Conservation (phyloP, 2,113 vertebrate species). For the Hippocampus guttulatus region DNA sequence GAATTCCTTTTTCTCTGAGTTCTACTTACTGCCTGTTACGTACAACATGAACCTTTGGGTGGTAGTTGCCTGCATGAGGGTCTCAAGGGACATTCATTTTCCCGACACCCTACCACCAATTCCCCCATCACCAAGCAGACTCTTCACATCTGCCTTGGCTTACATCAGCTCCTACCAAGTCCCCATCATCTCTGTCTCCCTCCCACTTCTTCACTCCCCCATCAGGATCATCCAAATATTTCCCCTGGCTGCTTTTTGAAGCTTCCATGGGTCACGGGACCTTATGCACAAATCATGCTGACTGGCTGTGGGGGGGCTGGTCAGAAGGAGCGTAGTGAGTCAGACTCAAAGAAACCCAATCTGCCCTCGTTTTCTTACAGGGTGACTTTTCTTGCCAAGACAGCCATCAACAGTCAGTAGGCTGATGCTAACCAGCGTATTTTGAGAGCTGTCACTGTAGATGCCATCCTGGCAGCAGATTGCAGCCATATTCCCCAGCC, state of each 20-base stretch:
- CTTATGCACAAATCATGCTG: slow-evolving; percentile 92
- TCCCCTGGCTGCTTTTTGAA: slow-evolving; percentile 84
- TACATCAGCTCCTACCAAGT: slow-evolving; percentile 57
- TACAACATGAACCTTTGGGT: slow-evolving; percentile 10
- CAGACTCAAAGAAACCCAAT: slow-evolving; percentile 84
- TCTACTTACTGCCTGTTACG: slow-evolving; percentile 15
- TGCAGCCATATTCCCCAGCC: slow-evolving; percentile 55
- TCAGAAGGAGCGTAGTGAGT: slow-evolving; percentile 66
- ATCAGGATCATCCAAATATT: slow-evolving; percentile 82
- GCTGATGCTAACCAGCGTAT: slow-evolving; percentile 56
- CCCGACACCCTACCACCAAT: slow-evolving; percentile 24
- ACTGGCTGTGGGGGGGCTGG: slow-evolving; percentile 71
- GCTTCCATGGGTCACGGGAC: slow-evolving; percentile 88
- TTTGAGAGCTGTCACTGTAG: slow-evolving; percentile 49
- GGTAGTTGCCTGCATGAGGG: slow-evolving; percentile 25
- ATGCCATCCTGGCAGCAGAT: slow-evolving; percentile 50
- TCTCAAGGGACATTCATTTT: slow-evolving; percentile 23
- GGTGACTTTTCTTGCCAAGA: slow-evolving; percentile 82
- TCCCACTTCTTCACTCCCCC: slow-evolving; percentile 70
- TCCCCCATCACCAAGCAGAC: slow-evolving; percentile 69
- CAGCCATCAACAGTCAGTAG: slow-evolving; percentile 73
- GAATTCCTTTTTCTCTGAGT: slow-evolving; percentile 36
- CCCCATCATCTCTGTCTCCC: slow-evolving; percentile 54
- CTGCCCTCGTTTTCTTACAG: slow-evolving; percentile 75
- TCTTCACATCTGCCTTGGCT: slow-evolving; percentile 90